These are phyloP conservation scores for Oreochromis spilurus DNA, from an alignment of 2,113 vertebrate genomes.

Conservation along the genomic window DNA sequence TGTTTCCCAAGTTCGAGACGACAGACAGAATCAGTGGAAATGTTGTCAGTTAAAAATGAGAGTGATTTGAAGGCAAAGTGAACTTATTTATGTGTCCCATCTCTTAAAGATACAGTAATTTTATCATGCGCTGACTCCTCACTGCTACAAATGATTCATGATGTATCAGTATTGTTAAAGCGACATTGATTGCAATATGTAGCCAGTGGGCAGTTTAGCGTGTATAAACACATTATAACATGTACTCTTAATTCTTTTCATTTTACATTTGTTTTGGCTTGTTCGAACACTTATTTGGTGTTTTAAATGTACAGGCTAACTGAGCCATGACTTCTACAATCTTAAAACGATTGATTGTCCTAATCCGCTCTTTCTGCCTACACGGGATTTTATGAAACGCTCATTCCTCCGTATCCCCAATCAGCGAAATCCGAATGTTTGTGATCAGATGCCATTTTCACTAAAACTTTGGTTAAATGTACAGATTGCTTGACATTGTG, in stretches of 20 bases:
- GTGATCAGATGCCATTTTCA: slow-evolving; percentile 40
- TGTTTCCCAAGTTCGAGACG: background rate
- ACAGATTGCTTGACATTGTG: slow-evolving; percentile 62
- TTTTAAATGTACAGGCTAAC: background rate
- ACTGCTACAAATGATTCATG: background rate
- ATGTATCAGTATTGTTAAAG: background rate
- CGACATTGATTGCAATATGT: background rate
- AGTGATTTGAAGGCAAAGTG: background rate
- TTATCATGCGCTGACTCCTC: background rate
- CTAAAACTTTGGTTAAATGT: slow-evolving; percentile 41
- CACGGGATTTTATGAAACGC: slow-evolving; percentile 2
- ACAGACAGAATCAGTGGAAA: background rate
- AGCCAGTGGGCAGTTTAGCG: background rate
- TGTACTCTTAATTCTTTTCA: background rate
- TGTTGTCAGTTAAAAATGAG: background rate
- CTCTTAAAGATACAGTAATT: background rate
- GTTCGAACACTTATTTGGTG: background rate
- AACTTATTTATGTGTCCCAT: background rate
- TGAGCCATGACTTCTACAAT: slow-evolving; percentile 16
- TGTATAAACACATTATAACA: background rate
- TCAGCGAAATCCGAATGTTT: slow-evolving; percentile 50
- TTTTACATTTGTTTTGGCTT: slow-evolving; percentile 2
- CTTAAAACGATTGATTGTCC: background rate
- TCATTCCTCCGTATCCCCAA: background rate
- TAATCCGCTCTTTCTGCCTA: background rate